These are phyloP conservation scores for Formicarius rufipectus DNA, from an alignment of 2,113 vertebrate genomes.

Conservation along the genomic window DNA sequence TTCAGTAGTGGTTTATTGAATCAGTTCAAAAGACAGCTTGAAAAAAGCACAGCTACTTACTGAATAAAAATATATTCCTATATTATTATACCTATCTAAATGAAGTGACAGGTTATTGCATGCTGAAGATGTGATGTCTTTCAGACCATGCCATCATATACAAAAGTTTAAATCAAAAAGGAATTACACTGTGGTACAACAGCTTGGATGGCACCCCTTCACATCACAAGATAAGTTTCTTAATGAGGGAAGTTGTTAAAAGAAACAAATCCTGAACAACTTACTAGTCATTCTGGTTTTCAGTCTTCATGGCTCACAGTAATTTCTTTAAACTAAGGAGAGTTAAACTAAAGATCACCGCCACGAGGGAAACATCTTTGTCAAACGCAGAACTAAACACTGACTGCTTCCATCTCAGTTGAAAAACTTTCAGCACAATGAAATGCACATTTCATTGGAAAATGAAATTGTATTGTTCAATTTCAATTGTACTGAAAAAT, in stretches of 20 bases:
- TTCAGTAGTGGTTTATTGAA: not conserved
- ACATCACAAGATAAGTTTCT: not conserved
- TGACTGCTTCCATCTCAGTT: not conserved
- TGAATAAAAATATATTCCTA: not conserved
- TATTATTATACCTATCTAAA: not conserved
- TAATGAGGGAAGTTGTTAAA: not conserved
- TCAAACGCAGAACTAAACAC: not conserved
- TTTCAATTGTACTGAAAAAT: too few relatives aligned
- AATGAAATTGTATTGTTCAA: too few relatives aligned
- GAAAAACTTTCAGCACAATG: not conserved
- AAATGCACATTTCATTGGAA: too few relatives aligned
- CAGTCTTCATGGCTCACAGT: not conserved
- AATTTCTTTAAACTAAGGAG: not conserved
- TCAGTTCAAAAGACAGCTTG: not conserved
- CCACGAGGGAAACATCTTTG: not conserved
- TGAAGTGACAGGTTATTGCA: not conserved
- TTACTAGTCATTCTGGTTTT: not conserved
- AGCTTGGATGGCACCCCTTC: not conserved
- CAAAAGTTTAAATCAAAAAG: not conserved
- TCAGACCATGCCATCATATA: not conserved
- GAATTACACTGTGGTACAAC: not conserved
- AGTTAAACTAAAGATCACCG: not conserved
- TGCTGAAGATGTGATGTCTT: not conserved
- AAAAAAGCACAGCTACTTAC: not conserved
- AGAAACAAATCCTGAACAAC: not conserved